Evolutionary conservation across 2,888 invertebrate species (phyloP), one percentile per base, ranked within the genome.

Genomic region (Ennomos erosarius): DNA sequence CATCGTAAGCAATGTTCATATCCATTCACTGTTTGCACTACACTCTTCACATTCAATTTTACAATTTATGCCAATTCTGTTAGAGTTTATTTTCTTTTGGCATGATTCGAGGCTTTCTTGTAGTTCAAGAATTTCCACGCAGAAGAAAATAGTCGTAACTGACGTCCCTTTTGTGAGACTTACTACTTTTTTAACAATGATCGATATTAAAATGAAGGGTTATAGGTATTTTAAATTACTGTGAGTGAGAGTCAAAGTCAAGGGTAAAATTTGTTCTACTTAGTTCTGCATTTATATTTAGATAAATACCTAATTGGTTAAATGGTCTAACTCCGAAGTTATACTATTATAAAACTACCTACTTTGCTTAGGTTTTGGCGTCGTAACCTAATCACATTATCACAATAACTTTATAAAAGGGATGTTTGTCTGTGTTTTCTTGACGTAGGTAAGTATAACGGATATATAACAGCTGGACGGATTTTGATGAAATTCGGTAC

Each of bases 201-300:
- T 0, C 9, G 8, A 11, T n/a, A 9, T 68, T 75, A 79, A 78
- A 78, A 77, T 78, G 81, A 83, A 81, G 81, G 81, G 59, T 68
- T 69, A 48, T 60, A 53, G 59, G n/a, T 12, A n/a, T 37, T 9
- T 38, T 11, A 49, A n/a, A 56, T 58, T 34, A 58, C 9, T 49
- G 1, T 39, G 42, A 42, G 11, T 35, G 33, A 26, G 36, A 51
- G 34, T 51, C 11, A 13, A 47, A 34, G 56, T 35, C 34, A 45
- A 8, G 26, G 26, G 33, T 40, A 35, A 39, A 48, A 45, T 43
- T 49, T 8, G 10, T 44, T 55, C 49, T 49, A n/a, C n/a, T n/a
- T n/a, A 55, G 44, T 55, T 55, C 34, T 43, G 49, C 5, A 39
- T 49, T 49, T 48, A 33, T 34, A 38, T 26, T 26, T 26, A 26